Conservation (phyloP, 2,797 vertebrate genomes). For the Acanthopagrus latus region DNA sequence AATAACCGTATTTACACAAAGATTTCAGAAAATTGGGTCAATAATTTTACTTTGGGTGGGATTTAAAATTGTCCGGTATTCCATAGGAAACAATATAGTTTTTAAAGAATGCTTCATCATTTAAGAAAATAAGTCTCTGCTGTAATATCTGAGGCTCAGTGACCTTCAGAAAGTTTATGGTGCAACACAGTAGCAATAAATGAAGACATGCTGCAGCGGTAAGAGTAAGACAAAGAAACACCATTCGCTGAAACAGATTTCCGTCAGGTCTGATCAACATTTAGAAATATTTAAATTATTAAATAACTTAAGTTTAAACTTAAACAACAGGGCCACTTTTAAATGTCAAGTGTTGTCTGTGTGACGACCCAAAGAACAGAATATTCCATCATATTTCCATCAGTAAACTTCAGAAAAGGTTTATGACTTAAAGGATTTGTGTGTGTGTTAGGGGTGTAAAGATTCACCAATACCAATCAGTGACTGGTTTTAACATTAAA, state of each 20-base stretch:
- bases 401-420: too few relatives aligned
- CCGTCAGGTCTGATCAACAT: conserved; percentile 7
- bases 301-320: too few relatives aligned
- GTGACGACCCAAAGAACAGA: too few relatives aligned
- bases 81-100: background rate
- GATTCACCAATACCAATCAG: too few relatives aligned
- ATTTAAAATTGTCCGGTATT: background rate
- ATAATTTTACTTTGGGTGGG: background rate
- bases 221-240: background rate
- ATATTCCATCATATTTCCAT: too few relatives aligned
- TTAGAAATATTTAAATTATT: background rate
- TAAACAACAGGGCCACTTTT: too few relatives aligned
- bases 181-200: conserved; percentile 42
- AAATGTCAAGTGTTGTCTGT: too few relatives aligned
- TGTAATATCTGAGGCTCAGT: conserved; percentile 21
- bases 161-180: conserved; percentile 35
- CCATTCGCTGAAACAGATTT: background rate
- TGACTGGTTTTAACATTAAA: too few relatives aligned
- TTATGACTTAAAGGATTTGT: too few relatives aligned
- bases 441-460: too few relatives aligned
- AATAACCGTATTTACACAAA: too few relatives aligned
- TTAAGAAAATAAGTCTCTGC: background rate
- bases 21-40: background rate
- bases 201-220: conserved; percentile 21
- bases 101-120: background rate